Percentiles rank a stretch among this genome's conserved stretches.
Evolutionary conservation across 2,888 invertebrate genomes (phyloP).

Genomic region (Clepsis dumicolana): DNA sequence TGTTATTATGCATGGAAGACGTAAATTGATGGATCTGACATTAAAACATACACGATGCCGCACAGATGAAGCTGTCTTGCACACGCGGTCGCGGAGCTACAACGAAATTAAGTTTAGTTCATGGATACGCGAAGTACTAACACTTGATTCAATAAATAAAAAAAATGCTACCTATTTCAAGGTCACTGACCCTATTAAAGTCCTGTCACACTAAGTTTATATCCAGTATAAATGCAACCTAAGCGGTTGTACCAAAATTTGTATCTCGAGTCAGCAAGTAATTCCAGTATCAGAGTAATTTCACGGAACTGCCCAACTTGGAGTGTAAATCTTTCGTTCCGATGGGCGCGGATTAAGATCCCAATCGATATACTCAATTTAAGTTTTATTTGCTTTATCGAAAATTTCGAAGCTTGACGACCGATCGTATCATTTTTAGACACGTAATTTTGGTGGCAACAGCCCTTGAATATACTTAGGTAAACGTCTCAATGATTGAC

Average conservation of each 20-base stretch:
- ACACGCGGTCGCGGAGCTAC: too few species aligned
- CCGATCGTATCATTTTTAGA: background rate
- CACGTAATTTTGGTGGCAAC: too few species aligned
- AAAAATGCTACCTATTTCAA: background rate
- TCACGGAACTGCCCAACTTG: conserved; percentile 50
- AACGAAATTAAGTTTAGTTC: too few species aligned
- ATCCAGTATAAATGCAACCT: conserved; percentile 21
- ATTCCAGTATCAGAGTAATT: conserved; percentile 45
- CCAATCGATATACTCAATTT: conserved; percentile 32
- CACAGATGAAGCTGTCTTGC: too few species aligned
- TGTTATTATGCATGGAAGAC: too few species aligned
- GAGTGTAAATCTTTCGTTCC: conserved; percentile 49
- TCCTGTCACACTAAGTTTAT: background rate
- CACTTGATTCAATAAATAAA: too few species aligned
- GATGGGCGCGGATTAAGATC: conserved; percentile 24
- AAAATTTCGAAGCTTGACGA: background rate
- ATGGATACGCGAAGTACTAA: too few species aligned
- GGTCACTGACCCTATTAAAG: background rate
- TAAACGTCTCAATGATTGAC: too few species aligned
- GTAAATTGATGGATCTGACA: too few species aligned
- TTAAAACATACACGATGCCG: too few species aligned
- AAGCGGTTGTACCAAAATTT: conserved; percentile 41
- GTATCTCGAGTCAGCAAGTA: conserved; percentile 46
- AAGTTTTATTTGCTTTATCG: conserved; percentile 30
- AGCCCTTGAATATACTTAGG: too few species aligned